Conservation (phyloP, 2,113 vertebrate species). For the Dascyllus trimaculatus region DNA sequence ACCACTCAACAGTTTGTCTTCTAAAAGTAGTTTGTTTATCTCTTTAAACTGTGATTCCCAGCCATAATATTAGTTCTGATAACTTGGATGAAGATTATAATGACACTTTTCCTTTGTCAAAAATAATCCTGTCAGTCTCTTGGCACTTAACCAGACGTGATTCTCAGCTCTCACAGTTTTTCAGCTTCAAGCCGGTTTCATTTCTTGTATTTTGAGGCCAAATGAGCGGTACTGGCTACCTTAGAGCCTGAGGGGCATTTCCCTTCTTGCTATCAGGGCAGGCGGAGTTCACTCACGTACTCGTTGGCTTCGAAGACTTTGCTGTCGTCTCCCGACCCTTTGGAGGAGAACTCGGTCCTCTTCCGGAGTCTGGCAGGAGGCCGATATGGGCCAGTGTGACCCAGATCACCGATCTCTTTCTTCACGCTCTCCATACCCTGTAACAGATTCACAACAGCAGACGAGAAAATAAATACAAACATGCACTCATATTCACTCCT, state of each 20-base stretch:
- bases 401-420: slow-evolving; percentile 93
- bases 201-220: neutral
- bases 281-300: slow-evolving; percentile 80
- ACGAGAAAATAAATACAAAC: neutral
- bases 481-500: neutral
- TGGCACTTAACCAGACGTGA: too few relatives aligned
- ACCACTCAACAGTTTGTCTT: neutral
- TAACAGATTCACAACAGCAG: slow-evolving; percentile 1
- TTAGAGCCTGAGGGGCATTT: neutral
- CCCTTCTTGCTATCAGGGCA: slow-evolving; percentile 13
- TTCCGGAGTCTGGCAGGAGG: slow-evolving; percentile 90
- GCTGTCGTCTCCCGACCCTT: slow-evolving; percentile 81
- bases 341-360: slow-evolving; percentile 92
- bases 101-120: too few relatives aligned
- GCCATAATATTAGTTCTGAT: neutral
- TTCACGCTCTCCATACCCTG: slow-evolving; percentile 94
- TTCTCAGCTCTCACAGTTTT: too few relatives aligned
- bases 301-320: slow-evolving; percentile 93
- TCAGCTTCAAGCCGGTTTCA: too few relatives aligned
- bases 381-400: slow-evolving; percentile 91
- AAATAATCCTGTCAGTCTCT: too few relatives aligned
- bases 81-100: too few relatives aligned
- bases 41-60: neutral
- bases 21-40: neutral
- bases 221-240: neutral